Conservation (phyloP, 2,888 invertebrate species). For the Aporophyla lueneburgensis region DNA sequence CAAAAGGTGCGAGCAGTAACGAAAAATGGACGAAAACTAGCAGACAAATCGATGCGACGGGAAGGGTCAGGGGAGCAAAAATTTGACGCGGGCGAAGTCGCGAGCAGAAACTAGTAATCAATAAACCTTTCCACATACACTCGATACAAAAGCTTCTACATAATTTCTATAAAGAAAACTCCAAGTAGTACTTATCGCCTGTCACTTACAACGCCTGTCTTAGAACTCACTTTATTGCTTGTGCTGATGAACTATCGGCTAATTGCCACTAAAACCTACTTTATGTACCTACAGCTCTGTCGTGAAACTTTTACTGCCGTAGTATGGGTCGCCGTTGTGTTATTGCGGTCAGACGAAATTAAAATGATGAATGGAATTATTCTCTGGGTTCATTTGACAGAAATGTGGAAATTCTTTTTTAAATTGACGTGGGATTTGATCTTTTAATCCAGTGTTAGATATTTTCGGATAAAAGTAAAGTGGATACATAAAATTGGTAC, state of each 20-base stretch:
- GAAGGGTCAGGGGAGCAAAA: too few relatives aligned
- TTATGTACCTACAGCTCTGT: constrained; percentile 48
- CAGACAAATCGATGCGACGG: too few relatives aligned
- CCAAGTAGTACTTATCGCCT: constrained; percentile 22
- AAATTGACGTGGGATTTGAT: constrained; percentile 7
- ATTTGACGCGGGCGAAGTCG: too few relatives aligned
- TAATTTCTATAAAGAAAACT: neutral
- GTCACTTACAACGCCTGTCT: constrained; percentile 49
- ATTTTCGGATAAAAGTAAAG: neutral
- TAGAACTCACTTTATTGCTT: constrained; percentile 63
- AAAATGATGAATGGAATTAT: constrained; percentile 48
- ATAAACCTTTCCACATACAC: neutral
- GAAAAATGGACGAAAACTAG: too few relatives aligned
- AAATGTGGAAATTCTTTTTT: constrained; percentile 15
- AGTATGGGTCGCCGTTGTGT: constrained; percentile 51
- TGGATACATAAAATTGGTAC: too few relatives aligned
- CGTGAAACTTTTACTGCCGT: constrained; percentile 57
- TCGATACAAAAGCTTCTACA: neutral
- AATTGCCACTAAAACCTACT: constrained; percentile 67
- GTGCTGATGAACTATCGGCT: constrained; percentile 70
- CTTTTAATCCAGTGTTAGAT: neutral
- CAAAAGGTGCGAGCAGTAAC: too few relatives aligned
- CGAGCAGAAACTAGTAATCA: too few relatives aligned
- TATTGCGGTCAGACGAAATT: constrained; percentile 46
- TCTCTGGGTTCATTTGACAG: constrained; percentile 9